Conservation (phyloP, 2,888 invertebrate species). For the Malthinus seriepunctatus region DNA sequence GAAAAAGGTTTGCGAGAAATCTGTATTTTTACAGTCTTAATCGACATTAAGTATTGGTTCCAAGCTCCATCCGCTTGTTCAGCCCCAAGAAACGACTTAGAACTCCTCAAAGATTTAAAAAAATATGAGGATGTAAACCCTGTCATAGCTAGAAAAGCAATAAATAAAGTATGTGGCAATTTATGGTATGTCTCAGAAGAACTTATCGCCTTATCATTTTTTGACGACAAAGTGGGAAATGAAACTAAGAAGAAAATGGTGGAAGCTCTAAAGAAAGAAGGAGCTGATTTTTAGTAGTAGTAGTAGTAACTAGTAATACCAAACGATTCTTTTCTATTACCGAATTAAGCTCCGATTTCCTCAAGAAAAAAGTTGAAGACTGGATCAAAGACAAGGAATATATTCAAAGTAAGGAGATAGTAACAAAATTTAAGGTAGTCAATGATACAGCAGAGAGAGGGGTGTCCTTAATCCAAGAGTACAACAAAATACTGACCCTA, state of each 20-base stretch:
- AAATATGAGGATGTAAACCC: not conserved
- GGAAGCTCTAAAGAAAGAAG: too few species aligned
- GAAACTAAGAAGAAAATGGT: not conserved
- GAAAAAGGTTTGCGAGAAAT: not conserved
- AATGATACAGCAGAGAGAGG: not conserved
- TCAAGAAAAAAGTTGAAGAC: too few species aligned
- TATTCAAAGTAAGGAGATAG: too few species aligned
- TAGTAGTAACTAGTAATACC: not conserved
- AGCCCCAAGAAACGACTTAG: not conserved
- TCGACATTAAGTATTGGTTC: not conserved
- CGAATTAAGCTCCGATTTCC: too few species aligned
- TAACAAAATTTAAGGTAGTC: too few species aligned
- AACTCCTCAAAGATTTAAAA: not conserved
- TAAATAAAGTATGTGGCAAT: conserved; percentile 10
- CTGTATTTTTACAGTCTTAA: not conserved
- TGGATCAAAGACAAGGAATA: too few species aligned
- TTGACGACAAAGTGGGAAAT: not conserved
- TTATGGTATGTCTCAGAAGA: not conserved
- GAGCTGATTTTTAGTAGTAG: too few species aligned
- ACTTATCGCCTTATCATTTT: not conserved
- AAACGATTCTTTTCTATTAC: too few species aligned
- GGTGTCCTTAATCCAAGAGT: not conserved
- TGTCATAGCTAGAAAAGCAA: not conserved
- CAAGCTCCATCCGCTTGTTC: not conserved
- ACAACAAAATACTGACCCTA: not conserved